Conservation (phyloP, 1,140 invertebrate genomes). For the Chionoecetes opilio region DNA sequence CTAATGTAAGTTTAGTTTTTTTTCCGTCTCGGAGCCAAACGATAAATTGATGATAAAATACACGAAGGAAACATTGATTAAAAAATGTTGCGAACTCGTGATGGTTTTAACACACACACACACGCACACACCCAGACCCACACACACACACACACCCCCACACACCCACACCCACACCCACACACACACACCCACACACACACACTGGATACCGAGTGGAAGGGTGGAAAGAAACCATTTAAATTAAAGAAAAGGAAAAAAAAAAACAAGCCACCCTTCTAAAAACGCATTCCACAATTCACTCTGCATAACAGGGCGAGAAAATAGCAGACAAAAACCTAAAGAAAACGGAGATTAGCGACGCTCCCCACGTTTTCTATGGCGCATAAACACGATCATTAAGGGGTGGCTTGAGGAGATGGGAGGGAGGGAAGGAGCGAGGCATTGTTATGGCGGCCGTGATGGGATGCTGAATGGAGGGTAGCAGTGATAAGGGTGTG, state of each 20-base stretch:
- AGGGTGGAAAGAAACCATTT: not conserved
- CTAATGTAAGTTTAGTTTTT: not conserved
- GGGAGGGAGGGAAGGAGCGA: not conserved
- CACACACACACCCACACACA: not conserved
- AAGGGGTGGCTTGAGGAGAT: not conserved
- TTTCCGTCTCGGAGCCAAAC: too few species aligned
- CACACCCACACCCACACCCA: not conserved
- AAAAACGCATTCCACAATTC: conserved; percentile 28
- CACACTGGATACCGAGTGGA: not conserved
- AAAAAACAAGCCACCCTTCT: not conserved
- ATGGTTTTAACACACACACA: too few species aligned
- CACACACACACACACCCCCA: not conserved
- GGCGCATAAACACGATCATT: not conserved
- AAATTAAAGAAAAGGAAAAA: not conserved
- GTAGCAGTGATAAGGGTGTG: not conserved
- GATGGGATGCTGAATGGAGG: not conserved
- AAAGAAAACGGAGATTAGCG: conserved; percentile 5
- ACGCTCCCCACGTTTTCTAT: not conserved
- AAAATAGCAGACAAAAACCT: not conserved
- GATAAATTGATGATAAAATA: too few species aligned
- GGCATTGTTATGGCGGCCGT: not conserved
- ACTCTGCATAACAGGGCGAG: not conserved
- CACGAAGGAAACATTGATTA: too few species aligned
- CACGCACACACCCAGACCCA: not conserved
- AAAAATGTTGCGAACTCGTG: too few species aligned